Conservation (phyloP, 2,888 invertebrate genomes). For the Eupithecia dodoneata region DNA sequence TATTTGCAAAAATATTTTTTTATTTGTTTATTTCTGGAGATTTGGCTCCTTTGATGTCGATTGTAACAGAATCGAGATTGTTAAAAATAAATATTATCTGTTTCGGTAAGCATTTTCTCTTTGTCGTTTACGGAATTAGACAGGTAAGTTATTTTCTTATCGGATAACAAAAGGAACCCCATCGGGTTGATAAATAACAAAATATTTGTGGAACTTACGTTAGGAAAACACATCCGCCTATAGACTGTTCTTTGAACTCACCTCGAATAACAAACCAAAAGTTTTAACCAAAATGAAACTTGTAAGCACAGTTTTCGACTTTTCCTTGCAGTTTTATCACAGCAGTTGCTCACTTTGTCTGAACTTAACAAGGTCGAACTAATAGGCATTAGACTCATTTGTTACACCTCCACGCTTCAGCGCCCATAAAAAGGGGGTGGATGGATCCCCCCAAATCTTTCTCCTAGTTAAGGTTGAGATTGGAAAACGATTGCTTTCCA, state of each 20-base stretch:
- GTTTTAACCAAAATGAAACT: slow-evolving; percentile 32
- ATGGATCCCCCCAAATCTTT: slow-evolving; percentile 63
- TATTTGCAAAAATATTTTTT: slow-evolving; percentile 75
- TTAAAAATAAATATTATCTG: slow-evolving; percentile 65
- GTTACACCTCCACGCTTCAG: slow-evolving; percentile 76
- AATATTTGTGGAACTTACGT: neutral
- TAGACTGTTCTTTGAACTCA: neutral
- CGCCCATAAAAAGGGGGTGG: slow-evolving; percentile 68
- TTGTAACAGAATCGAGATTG: slow-evolving; percentile 69
- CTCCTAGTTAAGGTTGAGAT: slow-evolving; percentile 49
- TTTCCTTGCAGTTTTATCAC: slow-evolving; percentile 64
- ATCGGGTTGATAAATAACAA: neutral
- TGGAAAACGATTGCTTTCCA: slow-evolving; percentile 34
- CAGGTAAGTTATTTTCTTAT: slow-evolving; percentile 30
- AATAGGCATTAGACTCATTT: slow-evolving; percentile 78
- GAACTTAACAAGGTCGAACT: slow-evolving; percentile 79
- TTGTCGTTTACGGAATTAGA: slow-evolving; percentile 48
- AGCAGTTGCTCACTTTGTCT: slow-evolving; percentile 71
- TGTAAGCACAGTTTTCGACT: slow-evolving; percentile 52
- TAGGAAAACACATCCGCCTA: neutral
- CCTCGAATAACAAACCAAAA: slow-evolving; percentile 33
- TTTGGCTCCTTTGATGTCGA: slow-evolving; percentile 78
- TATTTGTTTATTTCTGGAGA: slow-evolving; percentile 80
- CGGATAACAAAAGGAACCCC: slow-evolving; percentile 19
- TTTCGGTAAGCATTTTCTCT: slow-evolving; percentile 51